Percentiles rank a stretch among this genome's conserved stretches.
Evolutionary conservation across 2,113 vertebrate species (phyloP).

Genomic region (Acanthisitta chloris): DNA sequence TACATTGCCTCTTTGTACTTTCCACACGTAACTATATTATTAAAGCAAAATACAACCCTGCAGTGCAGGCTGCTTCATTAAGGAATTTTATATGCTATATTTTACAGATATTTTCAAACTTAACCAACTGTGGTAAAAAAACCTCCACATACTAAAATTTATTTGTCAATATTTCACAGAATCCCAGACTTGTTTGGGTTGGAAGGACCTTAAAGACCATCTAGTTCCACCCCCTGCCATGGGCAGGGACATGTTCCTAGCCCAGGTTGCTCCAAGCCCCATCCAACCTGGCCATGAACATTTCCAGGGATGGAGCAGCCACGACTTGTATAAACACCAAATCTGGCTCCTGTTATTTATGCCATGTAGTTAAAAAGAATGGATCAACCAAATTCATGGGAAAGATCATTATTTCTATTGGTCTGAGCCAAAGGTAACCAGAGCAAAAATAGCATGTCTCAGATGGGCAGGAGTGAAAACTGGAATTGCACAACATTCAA

Average conservation of each 20-base stretch:
- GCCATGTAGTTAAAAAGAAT: not conserved
- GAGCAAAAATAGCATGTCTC: not conserved
- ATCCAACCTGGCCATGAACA: not conserved
- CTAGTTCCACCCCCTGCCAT: fast-evolving
- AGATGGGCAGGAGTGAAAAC: not conserved
- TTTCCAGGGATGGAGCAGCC: not conserved
- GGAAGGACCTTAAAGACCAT: too few species aligned
- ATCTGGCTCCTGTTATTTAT: not conserved
- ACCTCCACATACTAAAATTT: not conserved
- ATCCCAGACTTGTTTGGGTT: not conserved
- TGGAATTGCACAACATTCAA: not conserved
- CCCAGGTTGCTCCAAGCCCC: not conserved
- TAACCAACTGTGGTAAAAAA: not conserved
- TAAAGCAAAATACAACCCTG: not conserved
- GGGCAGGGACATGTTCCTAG: not conserved
- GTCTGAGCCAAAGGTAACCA: not conserved
- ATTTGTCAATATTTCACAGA: not conserved
- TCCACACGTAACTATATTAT: not conserved
- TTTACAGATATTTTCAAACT: not conserved
- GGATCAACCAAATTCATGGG: not conserved
- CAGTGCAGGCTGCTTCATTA: not conserved
- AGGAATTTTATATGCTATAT: not conserved
- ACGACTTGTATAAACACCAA: not conserved
- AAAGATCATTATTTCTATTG: not conserved
- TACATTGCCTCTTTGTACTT: constrained; percentile 23